Base-by-base conservation (phyloP, 2,888 invertebrate genomes). In the Myopa tessellatipennis region DNA sequence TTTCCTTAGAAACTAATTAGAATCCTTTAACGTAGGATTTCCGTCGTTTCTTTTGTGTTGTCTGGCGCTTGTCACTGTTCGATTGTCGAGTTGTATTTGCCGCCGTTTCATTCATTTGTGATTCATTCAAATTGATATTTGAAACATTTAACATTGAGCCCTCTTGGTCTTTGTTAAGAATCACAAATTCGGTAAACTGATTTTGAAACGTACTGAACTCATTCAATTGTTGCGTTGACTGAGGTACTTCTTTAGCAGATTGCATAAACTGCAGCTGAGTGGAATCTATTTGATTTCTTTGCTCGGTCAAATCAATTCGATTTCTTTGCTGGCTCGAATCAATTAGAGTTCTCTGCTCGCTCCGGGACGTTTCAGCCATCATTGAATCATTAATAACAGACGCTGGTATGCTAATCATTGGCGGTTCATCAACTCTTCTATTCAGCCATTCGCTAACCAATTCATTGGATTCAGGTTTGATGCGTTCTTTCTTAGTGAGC, bases 21-120 rank as follows among this genome's bases (percentile, higher is more conserved):
- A 84, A 84, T 18, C 84, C 84, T 77, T 84, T 83, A 5, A 83
- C 73, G 70, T 84, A 84, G 67, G 65, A 34, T 38, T 38, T 82
- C 80, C 10, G 78, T 38, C 65, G 82, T 83, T 77, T 83, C 82
- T 67, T 83, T 80, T 2, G 55, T 60, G 4, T 40, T 7, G 63
- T 81, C 82, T 16, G 61, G 63, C 7, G 72, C 8, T 65, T 65
- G 40, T 55, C 18, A 18, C 10, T 6, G 4, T 52, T 0, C 55
- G 52, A 10, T 10, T 0, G 16, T 38, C 12, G 40, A 14, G 40
- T 34, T 34, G 63, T 34, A 16, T 26, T 1, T 63, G 12, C 10
- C 5, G 52, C 34, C 18, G 70, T 34, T 5, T 14, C 34, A 36
- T 50, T 52, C 55, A 38, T 26, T 8, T 34, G 26, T 65, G 55